Conservation (phyloP, 53 echinoderm and acorn worm genomes). For the Arbacia lixula region DNA sequence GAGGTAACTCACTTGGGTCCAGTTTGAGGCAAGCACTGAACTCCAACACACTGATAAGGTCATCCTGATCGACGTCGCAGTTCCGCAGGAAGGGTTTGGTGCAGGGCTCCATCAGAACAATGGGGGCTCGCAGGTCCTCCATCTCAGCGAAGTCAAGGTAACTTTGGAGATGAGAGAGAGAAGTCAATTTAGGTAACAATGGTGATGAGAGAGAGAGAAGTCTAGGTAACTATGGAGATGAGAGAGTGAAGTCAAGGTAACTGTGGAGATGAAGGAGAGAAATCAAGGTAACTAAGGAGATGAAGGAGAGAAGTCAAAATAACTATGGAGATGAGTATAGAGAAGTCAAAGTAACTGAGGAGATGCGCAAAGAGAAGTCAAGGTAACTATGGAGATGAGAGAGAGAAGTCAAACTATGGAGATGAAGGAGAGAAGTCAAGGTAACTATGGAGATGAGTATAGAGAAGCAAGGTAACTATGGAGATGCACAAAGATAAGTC, state of each 20-base stretch:
- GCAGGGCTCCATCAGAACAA: slow-evolving; percentile 28
- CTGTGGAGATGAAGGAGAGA: neutral
- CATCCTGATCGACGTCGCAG: neutral
- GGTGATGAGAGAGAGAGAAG: too few relatives aligned
- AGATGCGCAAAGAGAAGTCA: too few relatives aligned
- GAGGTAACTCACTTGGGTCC: neutral
- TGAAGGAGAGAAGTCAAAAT: too few relatives aligned
- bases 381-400: too few relatives aligned
- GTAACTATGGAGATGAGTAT: neutral
- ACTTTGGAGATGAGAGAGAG: neutral
- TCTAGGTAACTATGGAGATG: too few relatives aligned
- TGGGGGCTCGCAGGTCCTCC: slow-evolving; percentile 35
- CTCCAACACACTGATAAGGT: slow-evolving; percentile 10
- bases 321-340: too few relatives aligned
- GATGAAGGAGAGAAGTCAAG: neutral
- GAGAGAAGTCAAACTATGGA: neutral
- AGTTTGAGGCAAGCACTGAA: slow-evolving; percentile 39
- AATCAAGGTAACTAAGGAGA: too few relatives aligned
- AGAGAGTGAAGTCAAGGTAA: neutral
- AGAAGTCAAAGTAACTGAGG: too few relatives aligned
- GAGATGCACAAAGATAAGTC: neutral
- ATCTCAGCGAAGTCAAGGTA: slow-evolving; percentile 40
- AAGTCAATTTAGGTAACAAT: neutral
- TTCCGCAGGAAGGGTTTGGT: slow-evolving; percentile 26
- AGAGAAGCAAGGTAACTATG: neutral